Conservation (phyloP, 53 echinoderm and acorn worm species). For the Glandiceps talaboti region DNA sequence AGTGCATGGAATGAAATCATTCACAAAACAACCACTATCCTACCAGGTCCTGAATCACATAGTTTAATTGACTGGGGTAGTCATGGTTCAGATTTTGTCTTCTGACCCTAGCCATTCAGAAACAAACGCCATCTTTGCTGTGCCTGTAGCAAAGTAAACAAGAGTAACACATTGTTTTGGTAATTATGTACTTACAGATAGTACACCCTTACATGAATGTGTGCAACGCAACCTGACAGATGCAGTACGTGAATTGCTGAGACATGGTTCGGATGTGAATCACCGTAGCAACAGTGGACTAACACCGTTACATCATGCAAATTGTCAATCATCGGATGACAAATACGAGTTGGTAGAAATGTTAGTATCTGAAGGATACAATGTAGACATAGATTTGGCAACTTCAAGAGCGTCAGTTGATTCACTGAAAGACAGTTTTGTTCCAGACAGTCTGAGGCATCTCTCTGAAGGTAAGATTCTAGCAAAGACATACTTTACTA, state of each 20-base stretch:
- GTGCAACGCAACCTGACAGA: constrained; percentile 42
- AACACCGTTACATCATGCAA: constrained; percentile 59
- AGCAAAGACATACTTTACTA: too few species aligned
- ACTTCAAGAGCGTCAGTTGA: constrained; percentile 5
- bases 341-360: constrained; percentile 37
- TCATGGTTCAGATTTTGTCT: too few species aligned
- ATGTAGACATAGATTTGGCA: constrained; percentile 47
- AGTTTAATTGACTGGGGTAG: too few species aligned
- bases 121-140: too few species aligned
- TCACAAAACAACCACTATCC: too few species aligned
- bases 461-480: background rate
- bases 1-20: too few species aligned
- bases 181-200: constrained; percentile 22
- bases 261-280: constrained; percentile 54
- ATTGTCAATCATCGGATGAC: constrained; percentile 25
- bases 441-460: background rate
- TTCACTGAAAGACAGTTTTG: background rate
- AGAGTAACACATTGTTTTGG: too few species aligned
- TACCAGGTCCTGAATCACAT: too few species aligned
- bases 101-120: too few species aligned
- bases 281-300: constrained; percentile 34
- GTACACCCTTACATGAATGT: constrained; percentile 70
- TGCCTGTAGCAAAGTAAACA: too few species aligned
- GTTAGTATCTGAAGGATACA: constrained; percentile 41
- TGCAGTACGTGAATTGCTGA: constrained; percentile 42